Evolutionary conservation across 2,113 vertebrate species (phyloP).

Genomic region (Catharus minimus): DNA sequence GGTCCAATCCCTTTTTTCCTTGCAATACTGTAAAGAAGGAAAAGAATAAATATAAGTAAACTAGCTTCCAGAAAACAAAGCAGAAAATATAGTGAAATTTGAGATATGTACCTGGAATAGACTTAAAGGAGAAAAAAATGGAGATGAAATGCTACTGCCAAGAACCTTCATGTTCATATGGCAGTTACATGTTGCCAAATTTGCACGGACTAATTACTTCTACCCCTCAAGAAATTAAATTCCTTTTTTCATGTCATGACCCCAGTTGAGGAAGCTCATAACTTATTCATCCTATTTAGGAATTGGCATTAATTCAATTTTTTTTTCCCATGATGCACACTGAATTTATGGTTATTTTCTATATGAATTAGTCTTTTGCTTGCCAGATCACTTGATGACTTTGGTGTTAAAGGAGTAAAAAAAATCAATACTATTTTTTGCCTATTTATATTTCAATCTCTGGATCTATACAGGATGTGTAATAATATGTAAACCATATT

Average conservation of each 20-base stretch:
- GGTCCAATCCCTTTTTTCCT: slow-evolving; percentile 84
- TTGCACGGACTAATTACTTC: background rate
- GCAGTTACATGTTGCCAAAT: background rate
- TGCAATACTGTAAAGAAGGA: slow-evolving; percentile 77
- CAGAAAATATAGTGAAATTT: background rate
- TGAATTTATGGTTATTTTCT: background rate
- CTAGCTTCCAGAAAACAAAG: background rate
- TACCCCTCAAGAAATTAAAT: background rate
- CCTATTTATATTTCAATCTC: background rate
- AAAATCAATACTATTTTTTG: background rate
- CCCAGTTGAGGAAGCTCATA: background rate
- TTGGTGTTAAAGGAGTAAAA: background rate
- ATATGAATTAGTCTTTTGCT: background rate
- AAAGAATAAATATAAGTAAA: background rate
- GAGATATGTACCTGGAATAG: background rate
- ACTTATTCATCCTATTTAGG: background rate
- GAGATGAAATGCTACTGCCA: background rate
- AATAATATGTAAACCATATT: background rate
- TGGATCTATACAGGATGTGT: background rate
- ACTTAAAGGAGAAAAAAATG: background rate
- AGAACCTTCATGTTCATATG: background rate
- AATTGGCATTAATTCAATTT: background rate
- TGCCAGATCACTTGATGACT: background rate
- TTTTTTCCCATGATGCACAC: background rate
- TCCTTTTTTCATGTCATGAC: background rate